These are phyloP conservation scores for Lanistes nyassanus DNA, from an alignment of 1,140 invertebrate species.

Conservation along the genomic window DNA sequence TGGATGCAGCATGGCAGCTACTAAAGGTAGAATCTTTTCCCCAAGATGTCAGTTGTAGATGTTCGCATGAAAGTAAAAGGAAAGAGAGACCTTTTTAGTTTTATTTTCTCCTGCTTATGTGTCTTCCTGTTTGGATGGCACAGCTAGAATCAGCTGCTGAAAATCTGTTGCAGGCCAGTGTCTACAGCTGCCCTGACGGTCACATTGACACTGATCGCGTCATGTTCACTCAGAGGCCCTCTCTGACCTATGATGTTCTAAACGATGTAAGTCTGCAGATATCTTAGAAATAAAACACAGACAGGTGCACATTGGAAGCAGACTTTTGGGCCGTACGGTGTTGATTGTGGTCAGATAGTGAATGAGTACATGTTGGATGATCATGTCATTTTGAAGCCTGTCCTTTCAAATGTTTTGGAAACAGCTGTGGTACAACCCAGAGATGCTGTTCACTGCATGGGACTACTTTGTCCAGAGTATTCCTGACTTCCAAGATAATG, in stretches of 20 bases:
- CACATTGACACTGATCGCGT: slow-evolving; percentile 51
- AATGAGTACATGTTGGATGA: no score
- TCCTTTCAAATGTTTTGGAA: no score
- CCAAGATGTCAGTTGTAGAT: neutral
- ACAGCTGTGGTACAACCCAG: slow-evolving; percentile 75
- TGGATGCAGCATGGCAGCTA: slow-evolving; percentile 74
- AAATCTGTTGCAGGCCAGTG: slow-evolving; percentile 23
- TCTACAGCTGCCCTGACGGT: slow-evolving; percentile 44
- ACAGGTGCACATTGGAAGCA: no score
- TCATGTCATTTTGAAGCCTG: no score
- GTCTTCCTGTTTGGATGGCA: no score
- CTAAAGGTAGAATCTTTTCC: slow-evolving; percentile 67
- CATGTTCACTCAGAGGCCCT: slow-evolving; percentile 55
- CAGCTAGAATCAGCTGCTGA: no score
- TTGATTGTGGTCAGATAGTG: no score
- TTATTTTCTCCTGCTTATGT: no score
- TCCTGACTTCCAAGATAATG: slow-evolving; percentile 36
- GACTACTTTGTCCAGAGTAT: slow-evolving; percentile 62
- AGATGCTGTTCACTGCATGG: slow-evolving; percentile 71
- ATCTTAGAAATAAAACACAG: no score
- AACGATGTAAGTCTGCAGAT: slow-evolving; percentile 36
- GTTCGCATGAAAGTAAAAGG: no score
- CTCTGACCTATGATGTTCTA: slow-evolving; percentile 10
- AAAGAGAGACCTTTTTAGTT: no score
- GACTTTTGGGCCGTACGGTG: no score